Evolutionary conservation across 92 coral and sea anemone genomes (phyloP).

Genomic region (Palythoa heliodiscus): DNA sequence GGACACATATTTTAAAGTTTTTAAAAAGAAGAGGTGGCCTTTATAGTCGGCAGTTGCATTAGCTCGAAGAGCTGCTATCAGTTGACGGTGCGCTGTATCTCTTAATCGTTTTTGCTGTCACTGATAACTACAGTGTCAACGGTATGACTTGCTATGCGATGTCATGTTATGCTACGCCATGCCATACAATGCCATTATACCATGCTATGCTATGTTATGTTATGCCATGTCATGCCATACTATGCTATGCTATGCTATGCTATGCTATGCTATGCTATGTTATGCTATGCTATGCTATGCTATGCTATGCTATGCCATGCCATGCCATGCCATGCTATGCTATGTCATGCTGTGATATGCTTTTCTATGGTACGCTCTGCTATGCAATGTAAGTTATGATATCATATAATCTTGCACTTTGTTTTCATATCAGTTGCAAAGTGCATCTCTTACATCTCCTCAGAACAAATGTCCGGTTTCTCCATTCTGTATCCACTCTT

Average conservation of each 20-base stretch:
- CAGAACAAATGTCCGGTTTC: conserved; percentile 78
- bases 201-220: too few relatives aligned
- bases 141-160: neutral
- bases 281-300: too few relatives aligned
- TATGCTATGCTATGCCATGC: neutral
- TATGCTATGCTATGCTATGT: too few relatives aligned
- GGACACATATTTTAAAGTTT: too few relatives aligned
- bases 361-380: neutral
- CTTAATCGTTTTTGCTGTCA: too few relatives aligned
- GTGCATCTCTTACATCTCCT: conserved; percentile 73
- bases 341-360: neutral
- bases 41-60: neutral
- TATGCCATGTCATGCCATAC: too few relatives aligned
- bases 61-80: too few relatives aligned
- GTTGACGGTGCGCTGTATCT: too few relatives aligned
- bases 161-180: too few relatives aligned
- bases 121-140: too few relatives aligned
- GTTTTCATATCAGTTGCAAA: neutral
- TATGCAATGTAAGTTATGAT: neutral
- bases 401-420: neutral
- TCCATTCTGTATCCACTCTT: conserved; percentile 80
- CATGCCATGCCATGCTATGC: neutral
- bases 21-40: neutral
- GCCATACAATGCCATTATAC: too few relatives aligned
- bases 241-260: too few relatives aligned